A percentile compares a stretch with the other conserved stretches of the same genome.
Evolutionary conservation across 2,113 vertebrate species (phyloP).

Genomic region (Pogonocichla stellata): DNA sequence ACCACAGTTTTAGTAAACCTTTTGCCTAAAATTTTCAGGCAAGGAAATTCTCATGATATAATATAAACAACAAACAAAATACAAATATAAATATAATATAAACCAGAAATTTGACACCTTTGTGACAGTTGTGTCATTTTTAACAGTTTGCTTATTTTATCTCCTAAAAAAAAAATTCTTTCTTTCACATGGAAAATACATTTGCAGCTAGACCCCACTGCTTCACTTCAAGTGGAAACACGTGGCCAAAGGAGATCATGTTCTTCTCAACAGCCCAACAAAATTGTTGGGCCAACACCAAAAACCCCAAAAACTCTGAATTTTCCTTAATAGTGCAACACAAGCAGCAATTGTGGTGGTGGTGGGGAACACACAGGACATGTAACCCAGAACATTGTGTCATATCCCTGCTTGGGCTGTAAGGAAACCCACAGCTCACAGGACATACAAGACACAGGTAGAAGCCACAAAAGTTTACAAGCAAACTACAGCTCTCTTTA

Average conservation of each 20-base stretch:
- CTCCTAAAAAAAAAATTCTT: neutral
- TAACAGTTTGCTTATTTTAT: neutral
- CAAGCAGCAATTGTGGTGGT: neutral
- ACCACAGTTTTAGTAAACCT: neutral
- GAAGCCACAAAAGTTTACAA: neutral
- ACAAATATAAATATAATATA: neutral
- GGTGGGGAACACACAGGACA: too few relatives aligned
- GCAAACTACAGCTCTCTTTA: neutral
- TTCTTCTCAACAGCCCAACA: neutral
- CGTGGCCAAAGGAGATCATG: neutral
- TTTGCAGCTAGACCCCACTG: neutral
- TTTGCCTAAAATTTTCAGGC: neutral
- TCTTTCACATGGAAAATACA: neutral
- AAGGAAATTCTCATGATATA: neutral
- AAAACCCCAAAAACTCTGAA: neutral
- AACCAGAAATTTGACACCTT: neutral
- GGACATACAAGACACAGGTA: neutral
- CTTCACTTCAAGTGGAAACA: neutral
- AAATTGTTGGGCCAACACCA: neutral
- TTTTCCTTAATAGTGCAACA: neutral
- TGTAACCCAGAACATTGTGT: neutral
- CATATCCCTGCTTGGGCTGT: neutral
- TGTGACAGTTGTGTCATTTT: neutral
- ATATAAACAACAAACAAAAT: too few relatives aligned
- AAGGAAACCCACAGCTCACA: neutral